Evolutionary conservation across 2,797 vertebrate genomes (phyloP), one percentile per base, ranked within the genome.

Genomic region (Hippopotamyrus pictus): DNA sequence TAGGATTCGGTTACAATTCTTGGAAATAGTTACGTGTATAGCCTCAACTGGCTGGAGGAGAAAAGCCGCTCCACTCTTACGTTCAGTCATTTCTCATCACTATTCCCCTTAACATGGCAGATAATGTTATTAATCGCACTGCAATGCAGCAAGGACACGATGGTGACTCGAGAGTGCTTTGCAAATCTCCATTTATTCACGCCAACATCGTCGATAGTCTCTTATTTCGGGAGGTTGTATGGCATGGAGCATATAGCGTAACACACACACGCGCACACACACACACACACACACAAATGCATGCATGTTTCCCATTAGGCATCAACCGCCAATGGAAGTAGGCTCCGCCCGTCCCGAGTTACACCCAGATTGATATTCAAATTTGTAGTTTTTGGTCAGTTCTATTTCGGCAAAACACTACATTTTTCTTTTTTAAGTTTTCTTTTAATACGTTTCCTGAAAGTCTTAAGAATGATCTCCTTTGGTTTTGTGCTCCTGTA

Each of bases 1-100:
- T n/a, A 82, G 69, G 5, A 41, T 88, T 54, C 19, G 53, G 17
- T 88, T 83, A 88, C 73, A 88, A 25, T 82, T 82, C 73, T 37
- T 82, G 48, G 51, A 87, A 83, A 88, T 82, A 82, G 73, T 57
- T 50, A 19, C 46, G 48, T 37, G 88, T 37, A 44, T 41, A 25
- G 25, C 29, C 50, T 79, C 48, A 3, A 17, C 25, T 11, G 33
- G 53, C 33, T 44, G 88, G 51, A 11, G 29, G 33, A 73, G 48
- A 6, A 57, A 41, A 59, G 84, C 33, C 17, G 17, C 17, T 46
- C 7, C 2, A 82, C 41, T 82, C 76, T 54, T 53, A 59, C 33
- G 29, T 22, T 54, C 48, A 22, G 83, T 44, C n/a, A 76, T 29
- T 54, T 88, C 46, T 51, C 88, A 51, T 57, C 51, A 37, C 25